Conservation (phyloP, 2,888 invertebrate species). For the Laothoe populi region DNA sequence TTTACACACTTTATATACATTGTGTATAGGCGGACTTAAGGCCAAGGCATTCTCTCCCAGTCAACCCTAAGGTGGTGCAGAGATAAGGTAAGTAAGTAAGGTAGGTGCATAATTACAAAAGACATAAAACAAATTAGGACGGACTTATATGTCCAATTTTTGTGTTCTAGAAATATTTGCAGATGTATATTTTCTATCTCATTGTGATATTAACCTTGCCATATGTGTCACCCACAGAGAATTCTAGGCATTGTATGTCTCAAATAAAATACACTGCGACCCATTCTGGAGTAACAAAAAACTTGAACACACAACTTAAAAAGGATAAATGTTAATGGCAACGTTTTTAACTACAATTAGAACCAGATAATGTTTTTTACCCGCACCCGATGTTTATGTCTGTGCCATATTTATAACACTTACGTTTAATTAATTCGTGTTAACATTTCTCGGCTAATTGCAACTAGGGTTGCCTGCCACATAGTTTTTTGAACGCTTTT, state of each 20-base stretch:
- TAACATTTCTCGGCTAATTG: conserved; percentile 47
- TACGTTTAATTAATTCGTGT: conserved; percentile 42
- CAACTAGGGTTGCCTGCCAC: conserved; percentile 27
- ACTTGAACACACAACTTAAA: conserved; percentile 18
- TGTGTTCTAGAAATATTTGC: too few relatives aligned
- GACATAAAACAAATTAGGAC: too few relatives aligned
- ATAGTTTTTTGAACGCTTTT: background rate
- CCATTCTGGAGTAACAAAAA: conserved; percentile 4
- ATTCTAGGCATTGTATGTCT: background rate
- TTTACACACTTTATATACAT: too few relatives aligned
- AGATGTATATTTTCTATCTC: too few relatives aligned
- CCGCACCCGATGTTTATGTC: conserved; percentile 3
- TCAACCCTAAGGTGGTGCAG: too few relatives aligned
- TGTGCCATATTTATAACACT: conserved; percentile 24
- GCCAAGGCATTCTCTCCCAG: too few relatives aligned
- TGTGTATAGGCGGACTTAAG: too few relatives aligned
- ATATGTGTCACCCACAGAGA: background rate
- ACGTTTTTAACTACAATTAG: conserved; percentile 18
- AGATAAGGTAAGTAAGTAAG: too few relatives aligned
- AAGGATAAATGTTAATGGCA: conserved; percentile 20
- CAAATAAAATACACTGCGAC: conserved; percentile 5
- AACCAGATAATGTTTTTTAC: conserved; percentile 20
- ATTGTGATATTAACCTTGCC: background rate
- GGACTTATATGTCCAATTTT: too few relatives aligned
- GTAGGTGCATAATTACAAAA: too few relatives aligned